Conservation (phyloP, 2,113 vertebrate species). For the Entosphenus tridentatus region DNA sequence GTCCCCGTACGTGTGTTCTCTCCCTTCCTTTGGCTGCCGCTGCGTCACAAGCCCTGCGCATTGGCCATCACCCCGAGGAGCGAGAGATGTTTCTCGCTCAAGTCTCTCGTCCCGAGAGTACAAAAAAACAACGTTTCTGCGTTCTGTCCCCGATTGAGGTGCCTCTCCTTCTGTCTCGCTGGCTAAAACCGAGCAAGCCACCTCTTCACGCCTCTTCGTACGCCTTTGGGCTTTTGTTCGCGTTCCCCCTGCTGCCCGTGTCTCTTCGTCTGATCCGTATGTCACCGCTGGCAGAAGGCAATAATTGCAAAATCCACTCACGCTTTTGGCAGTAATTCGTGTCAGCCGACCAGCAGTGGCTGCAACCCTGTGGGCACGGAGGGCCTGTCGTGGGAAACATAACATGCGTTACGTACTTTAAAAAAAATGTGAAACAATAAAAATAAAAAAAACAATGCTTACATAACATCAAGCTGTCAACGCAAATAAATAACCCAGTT, state of each 20-base stretch:
- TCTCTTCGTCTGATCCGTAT: not conserved
- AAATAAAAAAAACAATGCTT: too few relatives aligned
- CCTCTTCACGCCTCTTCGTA: not conserved
- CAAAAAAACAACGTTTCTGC: not conserved
- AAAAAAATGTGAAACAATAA: too few relatives aligned
- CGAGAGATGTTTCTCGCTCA: too few relatives aligned
- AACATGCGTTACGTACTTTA: not conserved
- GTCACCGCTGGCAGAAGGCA: not conserved
- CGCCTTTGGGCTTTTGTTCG: not conserved
- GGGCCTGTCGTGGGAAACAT: not conserved
- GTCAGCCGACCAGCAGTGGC: slow-evolving; percentile 3
- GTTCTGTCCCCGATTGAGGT: not conserved
- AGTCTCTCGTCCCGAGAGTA: too few relatives aligned
- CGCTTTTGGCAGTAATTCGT: not conserved
- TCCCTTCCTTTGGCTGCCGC: too few relatives aligned
- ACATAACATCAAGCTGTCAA: too few relatives aligned
- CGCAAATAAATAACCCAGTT: too few relatives aligned
- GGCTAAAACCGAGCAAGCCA: not conserved
- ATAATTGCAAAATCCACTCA: not conserved
- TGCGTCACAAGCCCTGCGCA: too few relatives aligned
- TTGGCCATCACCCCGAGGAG: too few relatives aligned
- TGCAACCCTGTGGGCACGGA: slow-evolving; percentile 1
- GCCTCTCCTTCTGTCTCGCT: not conserved
- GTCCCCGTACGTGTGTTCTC: too few relatives aligned
- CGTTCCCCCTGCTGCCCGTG: not conserved